phyloP scores from a whole-genome alignment of 2,888 invertebrate genomes.

The Caenorhabditis sp. region DNA sequence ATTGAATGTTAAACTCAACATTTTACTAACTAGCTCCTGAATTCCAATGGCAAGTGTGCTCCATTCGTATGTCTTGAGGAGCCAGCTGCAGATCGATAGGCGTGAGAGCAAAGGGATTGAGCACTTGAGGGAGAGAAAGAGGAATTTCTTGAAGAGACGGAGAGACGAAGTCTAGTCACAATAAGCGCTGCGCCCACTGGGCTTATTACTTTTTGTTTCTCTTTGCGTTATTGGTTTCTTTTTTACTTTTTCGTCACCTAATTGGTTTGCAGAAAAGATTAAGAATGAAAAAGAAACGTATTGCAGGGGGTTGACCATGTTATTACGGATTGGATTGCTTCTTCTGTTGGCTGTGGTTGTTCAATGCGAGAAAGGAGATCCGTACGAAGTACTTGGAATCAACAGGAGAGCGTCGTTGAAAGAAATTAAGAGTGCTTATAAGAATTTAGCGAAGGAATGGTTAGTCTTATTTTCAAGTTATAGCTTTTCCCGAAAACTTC shows the following conservation, averaged over 20 bases:
- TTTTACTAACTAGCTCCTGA: background rate
- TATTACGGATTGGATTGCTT: conserved; percentile 33
- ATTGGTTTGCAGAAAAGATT: conserved; percentile 13
- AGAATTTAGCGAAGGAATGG: conserved; percentile 94
- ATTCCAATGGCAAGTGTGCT: conserved; percentile 49
- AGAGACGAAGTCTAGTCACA: conserved; percentile 26
- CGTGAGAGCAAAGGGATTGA: conserved; percentile 40
- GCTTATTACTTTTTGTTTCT: conserved; percentile 42
- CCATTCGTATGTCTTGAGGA: conserved; percentile 49
- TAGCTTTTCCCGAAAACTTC: too few species aligned
- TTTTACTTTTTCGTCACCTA: conserved; percentile 7
- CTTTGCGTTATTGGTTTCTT: conserved; percentile 17
- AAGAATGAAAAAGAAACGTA: conserved; percentile 3
- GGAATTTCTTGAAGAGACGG: conserved; percentile 39
- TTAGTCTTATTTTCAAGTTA: too few species aligned
- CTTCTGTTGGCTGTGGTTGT: background rate
- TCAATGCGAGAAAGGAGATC: conserved; percentile 67
- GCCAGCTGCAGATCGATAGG: conserved; percentile 48
- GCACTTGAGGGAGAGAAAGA: conserved; percentile 22
- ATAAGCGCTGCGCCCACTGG: conserved; percentile 18
- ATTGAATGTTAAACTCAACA: background rate
- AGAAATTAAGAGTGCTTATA: conserved; percentile 93
- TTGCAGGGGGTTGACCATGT: conserved; percentile 43
- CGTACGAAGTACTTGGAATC: conserved; percentile 87
- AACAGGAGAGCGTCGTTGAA: conserved; percentile 88